These are phyloP conservation scores for Diplolepis rosae DNA, from an alignment of 2,888 invertebrate genomes.

Conservation along the genomic window DNA sequence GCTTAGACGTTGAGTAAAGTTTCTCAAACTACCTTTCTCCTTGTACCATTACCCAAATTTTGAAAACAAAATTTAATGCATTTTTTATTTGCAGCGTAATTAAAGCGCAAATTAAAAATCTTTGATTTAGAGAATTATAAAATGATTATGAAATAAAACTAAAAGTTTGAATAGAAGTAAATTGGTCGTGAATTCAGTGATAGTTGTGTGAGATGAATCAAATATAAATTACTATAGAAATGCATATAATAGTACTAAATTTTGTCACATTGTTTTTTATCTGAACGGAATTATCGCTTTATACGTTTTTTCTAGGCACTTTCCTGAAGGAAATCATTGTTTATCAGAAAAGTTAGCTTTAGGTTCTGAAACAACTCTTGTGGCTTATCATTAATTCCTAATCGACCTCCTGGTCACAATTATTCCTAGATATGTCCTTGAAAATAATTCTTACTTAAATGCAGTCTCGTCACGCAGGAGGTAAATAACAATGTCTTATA, in stretches of 20 bases:
- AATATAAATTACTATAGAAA: too few species aligned
- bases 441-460: background rate
- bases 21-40: too few species aligned
- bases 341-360: conserved; percentile 2
- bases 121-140: too few species aligned
- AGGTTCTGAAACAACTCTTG: background rate
- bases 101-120: too few species aligned
- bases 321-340: conserved; percentile 1
- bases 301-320: background rate
- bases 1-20: too few species aligned
- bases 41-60: too few species aligned
- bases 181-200: too few species aligned
- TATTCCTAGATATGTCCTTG: background rate
- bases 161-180: too few species aligned
- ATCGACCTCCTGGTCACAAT: background rate
- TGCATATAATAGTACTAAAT: background rate
- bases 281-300: background rate
- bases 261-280: background rate
- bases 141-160: too few species aligned
- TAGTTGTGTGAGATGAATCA: too few species aligned
- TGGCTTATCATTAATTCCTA: background rate
- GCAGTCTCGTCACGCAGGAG: background rate
- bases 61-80: too few species aligned
- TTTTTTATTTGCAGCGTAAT: too few species aligned
- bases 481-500: background rate